phyloP scores from a whole-genome alignment of 2,797 vertebrate genomes.

The Harpagifer antarcticus region DNA sequence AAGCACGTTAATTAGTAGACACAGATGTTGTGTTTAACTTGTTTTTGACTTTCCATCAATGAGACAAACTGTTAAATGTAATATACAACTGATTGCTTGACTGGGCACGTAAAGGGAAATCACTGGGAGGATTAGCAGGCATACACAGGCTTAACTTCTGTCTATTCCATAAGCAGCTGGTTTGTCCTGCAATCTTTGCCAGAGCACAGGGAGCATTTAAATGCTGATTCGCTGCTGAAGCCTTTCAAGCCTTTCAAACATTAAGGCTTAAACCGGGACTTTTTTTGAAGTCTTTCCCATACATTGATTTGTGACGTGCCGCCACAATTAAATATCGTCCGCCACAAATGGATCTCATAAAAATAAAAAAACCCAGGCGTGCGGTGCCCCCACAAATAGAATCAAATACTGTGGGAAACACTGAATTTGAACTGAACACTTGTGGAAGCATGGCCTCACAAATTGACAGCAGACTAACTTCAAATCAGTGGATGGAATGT shows the following conservation, averaged over 20 bases:
- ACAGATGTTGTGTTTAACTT: no score
- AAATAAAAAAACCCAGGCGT: no score
- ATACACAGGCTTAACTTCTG: conserved; percentile 24
- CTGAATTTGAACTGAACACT: no score
- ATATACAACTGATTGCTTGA: not conserved
- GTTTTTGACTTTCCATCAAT: no score
- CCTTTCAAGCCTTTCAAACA: not conserved
- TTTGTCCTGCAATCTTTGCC: conserved; percentile 5
- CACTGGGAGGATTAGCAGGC: conserved; percentile 16
- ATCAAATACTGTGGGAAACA: no score
- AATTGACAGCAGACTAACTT: not conserved
- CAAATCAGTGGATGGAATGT: not conserved
- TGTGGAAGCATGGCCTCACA: not conserved
- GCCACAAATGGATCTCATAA: no score
- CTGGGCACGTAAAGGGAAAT: not conserved
- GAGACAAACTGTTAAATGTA: no score
- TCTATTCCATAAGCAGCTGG: conserved; percentile 6
- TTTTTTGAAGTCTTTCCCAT: not conserved
- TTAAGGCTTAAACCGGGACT: not conserved
- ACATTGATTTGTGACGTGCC: no score
- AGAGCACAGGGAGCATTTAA: not conserved
- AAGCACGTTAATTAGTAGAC: no score
- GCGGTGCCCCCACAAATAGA: no score
- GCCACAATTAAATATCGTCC: no score
- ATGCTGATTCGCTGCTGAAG: conserved; percentile 6